phyloP scores from a whole-genome alignment of 2,888 invertebrate genomes.

The Pyrochroa serraticornis region DNA sequence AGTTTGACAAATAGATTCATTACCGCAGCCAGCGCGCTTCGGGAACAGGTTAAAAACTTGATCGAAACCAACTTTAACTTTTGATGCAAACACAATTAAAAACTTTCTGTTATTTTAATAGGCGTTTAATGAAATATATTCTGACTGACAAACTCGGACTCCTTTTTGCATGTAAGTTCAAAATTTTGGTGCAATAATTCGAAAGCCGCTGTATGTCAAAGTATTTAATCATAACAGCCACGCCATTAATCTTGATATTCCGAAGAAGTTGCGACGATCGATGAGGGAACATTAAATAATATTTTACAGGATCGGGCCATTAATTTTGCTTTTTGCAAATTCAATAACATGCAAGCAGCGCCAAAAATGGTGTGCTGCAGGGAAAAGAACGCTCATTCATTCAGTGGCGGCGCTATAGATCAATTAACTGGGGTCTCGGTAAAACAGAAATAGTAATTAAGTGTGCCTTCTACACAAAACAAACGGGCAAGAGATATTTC shows the following conservation, averaged over 20 bases:
- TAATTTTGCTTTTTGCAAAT: conserved; percentile 12
- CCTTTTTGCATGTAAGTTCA: not conserved
- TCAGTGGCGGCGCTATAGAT: not conserved
- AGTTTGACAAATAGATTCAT: conserved; percentile 36
- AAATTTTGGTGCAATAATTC: conserved; percentile 1
- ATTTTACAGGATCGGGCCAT: conserved; percentile 22
- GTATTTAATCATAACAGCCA: conserved; percentile 23
- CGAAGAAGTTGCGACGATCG: conserved; percentile 17
- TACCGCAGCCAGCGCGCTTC: conserved; percentile 29
- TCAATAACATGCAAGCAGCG: conserved; percentile 6
- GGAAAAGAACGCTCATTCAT: not conserved
- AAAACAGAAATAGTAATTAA: too few relatives aligned
- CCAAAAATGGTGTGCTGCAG: conserved; percentile 11
- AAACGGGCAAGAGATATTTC: too few relatives aligned
- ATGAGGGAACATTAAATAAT: conserved; percentile 27
- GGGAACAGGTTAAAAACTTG: conserved; percentile 33
- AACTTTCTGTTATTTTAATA: conserved; percentile 34
- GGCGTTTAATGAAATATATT: conserved; percentile 30
- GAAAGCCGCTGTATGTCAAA: conserved; percentile 21
- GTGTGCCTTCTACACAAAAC: too few relatives aligned
- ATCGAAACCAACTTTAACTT: conserved; percentile 31
- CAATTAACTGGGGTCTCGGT: not conserved
- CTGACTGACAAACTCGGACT: conserved; percentile 7
- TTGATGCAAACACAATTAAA: conserved; percentile 35
- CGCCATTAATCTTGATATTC: conserved; percentile 25